These are phyloP conservation scores for Drosophila sproati DNA, from an alignment of 1,140 invertebrate genomes.

Conservation along the genomic window DNA sequence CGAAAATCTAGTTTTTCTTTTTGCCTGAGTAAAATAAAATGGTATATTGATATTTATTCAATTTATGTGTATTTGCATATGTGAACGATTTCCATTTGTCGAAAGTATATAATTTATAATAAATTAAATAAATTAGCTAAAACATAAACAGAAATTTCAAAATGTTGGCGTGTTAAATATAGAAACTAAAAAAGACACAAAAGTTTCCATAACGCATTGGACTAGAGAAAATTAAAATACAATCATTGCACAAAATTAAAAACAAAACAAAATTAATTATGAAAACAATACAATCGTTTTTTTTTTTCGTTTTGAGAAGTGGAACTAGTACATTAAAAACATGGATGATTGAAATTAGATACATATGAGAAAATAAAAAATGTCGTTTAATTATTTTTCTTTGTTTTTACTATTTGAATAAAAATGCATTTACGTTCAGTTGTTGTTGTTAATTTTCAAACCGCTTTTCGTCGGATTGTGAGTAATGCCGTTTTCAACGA, in stretches of 20 bases:
- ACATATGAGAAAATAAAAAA: constrained; percentile 34
- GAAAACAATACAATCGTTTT: constrained; percentile 12
- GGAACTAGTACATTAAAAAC: constrained; percentile 42
- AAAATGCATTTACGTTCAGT: constrained; percentile 71
- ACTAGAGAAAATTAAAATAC: constrained; percentile 49
- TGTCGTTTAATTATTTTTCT: constrained; percentile 28
- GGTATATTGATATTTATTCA: constrained; percentile 52
- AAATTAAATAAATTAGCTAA: constrained; percentile 80
- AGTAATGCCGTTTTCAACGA: constrained; percentile 27
- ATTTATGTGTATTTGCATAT: constrained; percentile 71
- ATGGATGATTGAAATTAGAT: constrained; percentile 41
- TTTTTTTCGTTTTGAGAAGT: constrained; percentile 44
- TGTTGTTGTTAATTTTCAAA: constrained; percentile 25
- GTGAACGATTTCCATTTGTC: constrained; percentile 47
- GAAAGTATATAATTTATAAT: constrained; percentile 67
- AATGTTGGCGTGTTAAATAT: constrained; percentile 56
- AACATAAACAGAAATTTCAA: constrained; percentile 74
- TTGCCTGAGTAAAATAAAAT: not conserved
- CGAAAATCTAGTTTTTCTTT: not conserved
- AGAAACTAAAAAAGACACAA: constrained; percentile 33
- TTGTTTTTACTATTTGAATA: constrained; percentile 57
- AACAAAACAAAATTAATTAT: constrained; percentile 17
- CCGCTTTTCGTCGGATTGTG: constrained; percentile 43
- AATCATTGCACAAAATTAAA: constrained; percentile 32
- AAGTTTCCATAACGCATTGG: constrained; percentile 46